Base-by-base conservation (phyloP, 2,797 vertebrate species). In the Crocidura indochinensis region DNA sequence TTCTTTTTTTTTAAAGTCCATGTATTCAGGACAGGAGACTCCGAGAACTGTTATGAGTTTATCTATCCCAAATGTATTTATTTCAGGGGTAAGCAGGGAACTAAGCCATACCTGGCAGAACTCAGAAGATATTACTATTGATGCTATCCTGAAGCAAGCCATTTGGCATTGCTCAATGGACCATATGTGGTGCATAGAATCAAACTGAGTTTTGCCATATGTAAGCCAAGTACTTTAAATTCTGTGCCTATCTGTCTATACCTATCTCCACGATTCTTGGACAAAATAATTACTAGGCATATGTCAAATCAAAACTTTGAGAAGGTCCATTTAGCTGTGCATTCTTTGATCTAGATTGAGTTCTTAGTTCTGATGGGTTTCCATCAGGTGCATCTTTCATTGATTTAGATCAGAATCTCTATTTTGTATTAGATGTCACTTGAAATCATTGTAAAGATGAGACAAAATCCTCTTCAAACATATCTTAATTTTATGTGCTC, bases 11-110 rank as follows among this genome's bases (percentile, higher is more conserved):
- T 94, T n/a, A n/a, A 81, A 79, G 81, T 96, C 78, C 89, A 38
- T 67, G 95, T 97, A 95, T 79, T 94, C 92, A 95, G 96, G 87
- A 96, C 83, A 97, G 97, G 97, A 96, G 95, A 82, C 84, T 97
- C 90, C 80, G 89, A 96, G 96, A 91, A 85, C 95, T 92, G 0
- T 77, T 78, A 91, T 82, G 91, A 97, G 90, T 77, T n/a, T n/a
- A 94, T 94, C 95, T 93, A 94, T 94, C 94, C n/a, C 95, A 20
- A 60, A 20, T 60, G 19, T 60, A 20, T 60, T 60, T 60, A 2
- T 20, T 20, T 60, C 1, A 60, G 15, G 56, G 56, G 19, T 60
- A 60, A 60, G 15, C 22, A 20, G 14, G 19, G 17, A 60, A 60
- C 22, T 60, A 20, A 20, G 56, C 8, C 56, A 60, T 19, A 20